Base-by-base conservation (phyloP, 2,888 invertebrate species). In the Caenorhabditis japonica region DNA sequence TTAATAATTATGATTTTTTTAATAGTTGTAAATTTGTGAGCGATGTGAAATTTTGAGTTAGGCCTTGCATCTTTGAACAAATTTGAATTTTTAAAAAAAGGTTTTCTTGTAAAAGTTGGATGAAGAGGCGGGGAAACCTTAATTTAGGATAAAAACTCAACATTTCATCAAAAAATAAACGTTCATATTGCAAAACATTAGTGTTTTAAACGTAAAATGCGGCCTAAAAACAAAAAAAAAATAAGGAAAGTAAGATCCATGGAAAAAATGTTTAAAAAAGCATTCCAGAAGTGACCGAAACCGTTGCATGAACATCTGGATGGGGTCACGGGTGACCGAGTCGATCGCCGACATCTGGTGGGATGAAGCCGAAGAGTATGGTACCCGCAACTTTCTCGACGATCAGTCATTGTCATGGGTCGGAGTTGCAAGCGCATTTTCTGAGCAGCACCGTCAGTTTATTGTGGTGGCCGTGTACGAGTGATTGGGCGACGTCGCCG, bases 271-370 rank as follows among this genome's bases (percentile, higher is more conserved):
- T n/a, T n/a, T n/a, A n/a, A n/a, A n/a, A n/a, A n/a, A n/a, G n/a
- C n/a, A n/a, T 44, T 73, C 17, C 55, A 75, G 75, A 75, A 69
- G 64, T 19, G 75, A 75, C 23, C 41, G 39, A 0, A 39, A 33
- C 12, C 62, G 69, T 7, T 21, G 27, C 17, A 79, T 79, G 79
- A 75, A 71, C 39, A 70, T 79, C 15, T 79, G 79, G 79, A 75
- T 72, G 61, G 79, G 79, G 1, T 38, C 49, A 12, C 59, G 66
- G 4, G 75, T 79, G 2, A 61, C 62, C 10, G 61, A 58, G n/a
- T 51, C 64, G 0, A 73, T 79, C 30, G 79, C 75, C 8, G 75
- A 75, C 41, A 52, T 49, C 17, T 79, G 79, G 79, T 79, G 74
- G 58, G 75, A 79, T 25, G 79, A 79, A 58, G 64, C 79, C 3